Conservation (phyloP, 2,797 vertebrate species). For the Sparidentex hasta region DNA sequence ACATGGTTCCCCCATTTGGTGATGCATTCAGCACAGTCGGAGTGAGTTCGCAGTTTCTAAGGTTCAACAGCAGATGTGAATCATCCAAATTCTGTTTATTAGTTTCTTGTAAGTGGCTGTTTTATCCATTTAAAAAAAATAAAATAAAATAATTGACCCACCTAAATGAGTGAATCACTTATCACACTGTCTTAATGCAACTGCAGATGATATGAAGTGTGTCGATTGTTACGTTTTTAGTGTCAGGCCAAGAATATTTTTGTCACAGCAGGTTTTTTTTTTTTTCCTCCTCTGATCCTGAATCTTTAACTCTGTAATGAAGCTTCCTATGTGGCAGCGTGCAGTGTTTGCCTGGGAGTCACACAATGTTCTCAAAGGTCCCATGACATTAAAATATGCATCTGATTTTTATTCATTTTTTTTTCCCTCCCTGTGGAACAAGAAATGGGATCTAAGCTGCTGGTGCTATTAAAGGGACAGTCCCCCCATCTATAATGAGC, state of each 20-base stretch:
- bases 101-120: not conserved
- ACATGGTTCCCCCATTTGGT: no score
- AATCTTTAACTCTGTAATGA: conserved; percentile 17
- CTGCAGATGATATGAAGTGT: not conserved
- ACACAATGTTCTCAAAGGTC: conserved; percentile 29
- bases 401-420: conserved; percentile 33
- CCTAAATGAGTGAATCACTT: not conserved
- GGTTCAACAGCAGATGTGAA: not conserved
- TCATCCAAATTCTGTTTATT: not conserved
- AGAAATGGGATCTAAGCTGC: conserved; percentile 25
- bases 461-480: conserved; percentile 20
- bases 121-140: not conserved
- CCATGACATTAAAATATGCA: conserved; percentile 25
- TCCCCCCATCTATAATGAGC: not conserved
- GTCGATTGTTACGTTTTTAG: not conserved
- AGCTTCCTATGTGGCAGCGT: conserved; percentile 11
- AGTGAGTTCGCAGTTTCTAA: not conserved
- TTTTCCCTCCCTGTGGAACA: conserved; percentile 38
- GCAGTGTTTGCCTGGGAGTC: conserved; percentile 9
- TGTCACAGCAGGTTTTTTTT: not conserved
- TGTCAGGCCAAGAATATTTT: not conserved
- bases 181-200: not conserved
- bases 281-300: not conserved
- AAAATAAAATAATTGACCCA: not conserved
- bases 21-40: not conserved